Conservation (phyloP, 2,797 vertebrate species). For the Hippopotamyrus pictus region DNA sequence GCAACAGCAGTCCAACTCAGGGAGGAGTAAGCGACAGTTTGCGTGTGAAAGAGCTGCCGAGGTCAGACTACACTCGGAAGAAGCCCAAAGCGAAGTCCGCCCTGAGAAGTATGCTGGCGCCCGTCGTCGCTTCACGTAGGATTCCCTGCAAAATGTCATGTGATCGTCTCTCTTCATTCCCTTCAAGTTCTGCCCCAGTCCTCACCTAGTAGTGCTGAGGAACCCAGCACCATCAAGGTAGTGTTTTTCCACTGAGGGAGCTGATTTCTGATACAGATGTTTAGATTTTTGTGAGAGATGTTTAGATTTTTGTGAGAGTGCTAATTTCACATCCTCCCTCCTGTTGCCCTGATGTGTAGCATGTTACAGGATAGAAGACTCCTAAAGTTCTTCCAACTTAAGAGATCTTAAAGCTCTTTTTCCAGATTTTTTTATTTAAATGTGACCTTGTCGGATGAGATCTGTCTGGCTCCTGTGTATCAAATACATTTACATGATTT, state of each 20-base stretch:
- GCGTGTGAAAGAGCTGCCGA: not conserved
- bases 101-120: slow-evolving; percentile 58
- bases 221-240: slow-evolving; percentile 30
- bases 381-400: not conserved
- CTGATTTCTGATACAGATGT: not conserved
- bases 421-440: not conserved
- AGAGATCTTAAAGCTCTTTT: not conserved
- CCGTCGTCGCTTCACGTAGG: not conserved
- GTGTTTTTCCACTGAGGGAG: not conserved
- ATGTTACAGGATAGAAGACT: not conserved
- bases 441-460: not conserved
- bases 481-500: not conserved
- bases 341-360: not conserved
- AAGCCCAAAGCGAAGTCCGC: slow-evolving; percentile 51
- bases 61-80: slow-evolving; percentile 56
- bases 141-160: not conserved
- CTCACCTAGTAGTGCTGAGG: slow-evolving; percentile 44
- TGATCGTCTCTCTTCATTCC: not conserved
- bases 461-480: not conserved
- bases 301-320: not conserved
- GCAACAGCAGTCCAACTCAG: slow-evolving; percentile 34
- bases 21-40: slow-evolving; percentile 47
- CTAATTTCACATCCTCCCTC: not conserved
- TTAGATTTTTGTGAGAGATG: not conserved
- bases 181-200: slow-evolving; percentile 57